These are phyloP conservation scores for Ataeniobius toweri DNA, from an alignment of 2,797 vertebrate species.

Conservation along the genomic window DNA sequence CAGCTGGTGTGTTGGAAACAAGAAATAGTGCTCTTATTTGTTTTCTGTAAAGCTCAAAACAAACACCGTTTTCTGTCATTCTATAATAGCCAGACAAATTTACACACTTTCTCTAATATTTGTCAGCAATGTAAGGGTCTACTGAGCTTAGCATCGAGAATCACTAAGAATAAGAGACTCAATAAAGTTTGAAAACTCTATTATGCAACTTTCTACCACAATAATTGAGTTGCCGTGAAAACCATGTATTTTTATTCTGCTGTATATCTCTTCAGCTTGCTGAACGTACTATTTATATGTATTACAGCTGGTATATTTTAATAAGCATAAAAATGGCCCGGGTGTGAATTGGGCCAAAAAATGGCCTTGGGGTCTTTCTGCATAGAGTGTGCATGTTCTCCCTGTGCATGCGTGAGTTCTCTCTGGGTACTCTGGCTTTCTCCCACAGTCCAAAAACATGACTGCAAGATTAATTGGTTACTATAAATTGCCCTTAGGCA, in stretches of 20 bases:
- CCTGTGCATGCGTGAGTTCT: too few species aligned
- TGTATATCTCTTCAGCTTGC: neutral
- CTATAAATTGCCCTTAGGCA: too few species aligned
- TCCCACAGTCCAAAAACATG: too few species aligned
- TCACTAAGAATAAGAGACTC: constrained; percentile 12
- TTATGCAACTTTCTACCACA: neutral
- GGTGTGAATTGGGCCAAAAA: too few species aligned
- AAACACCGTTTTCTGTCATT: neutral
- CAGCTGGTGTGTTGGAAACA: constrained; percentile 9
- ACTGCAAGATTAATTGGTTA: too few species aligned
- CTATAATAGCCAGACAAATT: neutral
- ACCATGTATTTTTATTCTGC: neutral
- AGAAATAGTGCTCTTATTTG: constrained; percentile 2
- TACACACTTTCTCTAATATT: neutral
- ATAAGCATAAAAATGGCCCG: neutral
- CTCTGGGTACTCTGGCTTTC: too few species aligned
- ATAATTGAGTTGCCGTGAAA: neutral
- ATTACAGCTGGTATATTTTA: neutral
- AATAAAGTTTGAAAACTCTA: constrained; percentile 18
- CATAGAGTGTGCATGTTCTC: too few species aligned
- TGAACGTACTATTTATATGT: too few species aligned
- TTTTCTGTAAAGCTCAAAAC: neutral
- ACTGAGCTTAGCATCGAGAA: neutral
- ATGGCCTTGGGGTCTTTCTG: too few species aligned
- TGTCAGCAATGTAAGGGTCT: neutral